Base-by-base conservation (phyloP, 35 echinoderm and acorn worm genomes). In the Stichopus chloronotus region DNA sequence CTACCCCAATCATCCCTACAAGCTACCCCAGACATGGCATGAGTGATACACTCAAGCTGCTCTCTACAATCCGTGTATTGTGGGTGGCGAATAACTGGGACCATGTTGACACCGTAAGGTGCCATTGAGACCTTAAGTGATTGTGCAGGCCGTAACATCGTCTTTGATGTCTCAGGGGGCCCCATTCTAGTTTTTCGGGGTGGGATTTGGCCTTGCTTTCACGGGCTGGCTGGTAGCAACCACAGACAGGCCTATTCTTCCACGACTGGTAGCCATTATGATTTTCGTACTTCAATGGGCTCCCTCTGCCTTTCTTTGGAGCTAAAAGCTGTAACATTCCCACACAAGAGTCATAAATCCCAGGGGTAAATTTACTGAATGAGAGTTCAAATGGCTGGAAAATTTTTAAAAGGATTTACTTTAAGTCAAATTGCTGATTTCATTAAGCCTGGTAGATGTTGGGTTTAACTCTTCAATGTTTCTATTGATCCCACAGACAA, bases 341-440 rank as follows among this genome's bases (percentile, higher is more conserved):
- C 80, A 57, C 80, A 83, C 54, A 83, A 56, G 80, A 83, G 55
- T 83, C 80, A 83, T 43, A 55, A 17, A 83, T 83, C 80, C 80
- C 80, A 55, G 80, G 80, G 80, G 80, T 83, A n/a, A 43, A 55
- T 83, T 83, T 55, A 56, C 19, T 83, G 80, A 83, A 83, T 83
- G 43, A 55, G 55, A 83, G 80, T 83, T 83, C 80, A 83, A 83
- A 83, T 83, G 80, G 80, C 80, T 83, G 80, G 80, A 83, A 83
- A 83, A 83, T 83, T 83, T 52, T 83, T 83, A 83, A 83, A 83
- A 83, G 80, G 80, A 83, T 83, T 56, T 56, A 56, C 13, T 55
- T 16, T 56, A 83, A 83, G 80, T 83, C 80, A 83, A 83, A 83
- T 83, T 83, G 80, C 80, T 83, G 80, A 55, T 83, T 83, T 83